phyloP scores from a whole-genome alignment of 2,888 invertebrate species.

The Drosophila paramelanica region DNA sequence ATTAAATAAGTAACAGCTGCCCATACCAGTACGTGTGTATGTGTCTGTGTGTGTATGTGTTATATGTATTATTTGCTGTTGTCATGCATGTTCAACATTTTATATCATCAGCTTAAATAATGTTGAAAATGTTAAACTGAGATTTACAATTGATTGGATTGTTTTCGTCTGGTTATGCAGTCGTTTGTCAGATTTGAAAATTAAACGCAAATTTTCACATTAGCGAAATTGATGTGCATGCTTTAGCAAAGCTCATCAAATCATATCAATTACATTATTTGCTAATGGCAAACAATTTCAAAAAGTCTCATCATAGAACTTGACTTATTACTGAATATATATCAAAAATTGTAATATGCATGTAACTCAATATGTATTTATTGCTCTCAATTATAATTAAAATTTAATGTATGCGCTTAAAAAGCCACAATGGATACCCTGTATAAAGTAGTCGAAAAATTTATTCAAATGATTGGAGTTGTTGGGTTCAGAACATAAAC shows the following conservation, averaged over 20 bases:
- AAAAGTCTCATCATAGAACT: constrained; percentile 7
- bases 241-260: constrained; percentile 22
- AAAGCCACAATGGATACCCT: constrained; percentile 1
- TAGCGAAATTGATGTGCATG: constrained; percentile 36
- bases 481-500: too few relatives aligned
- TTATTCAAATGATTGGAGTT: too few relatives aligned
- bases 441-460: too few relatives aligned
- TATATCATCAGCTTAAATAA: constrained; percentile 23
- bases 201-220: constrained; percentile 26
- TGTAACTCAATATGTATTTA: constrained; percentile 33
- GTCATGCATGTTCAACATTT: constrained; percentile 23
- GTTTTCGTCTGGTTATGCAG: constrained; percentile 7
- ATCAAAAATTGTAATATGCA: constrained; percentile 17
- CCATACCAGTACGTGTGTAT: constrained; percentile 1
- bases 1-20: constrained; percentile 34
- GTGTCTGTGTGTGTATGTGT: not conserved
- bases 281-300: constrained; percentile 10
- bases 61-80: constrained; percentile 2
- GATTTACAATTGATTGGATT: constrained; percentile 29
- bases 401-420: constrained; percentile 14
- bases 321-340: constrained; percentile 32
- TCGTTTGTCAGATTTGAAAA: constrained; percentile 5
- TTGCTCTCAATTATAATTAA: constrained; percentile 27
- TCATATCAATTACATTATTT: constrained; percentile 35
- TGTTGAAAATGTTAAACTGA: constrained; percentile 17